These are phyloP conservation scores for Pelecanoides urinatrix DNA, from an alignment of 2,113 vertebrate genomes.

Conservation along the genomic window DNA sequence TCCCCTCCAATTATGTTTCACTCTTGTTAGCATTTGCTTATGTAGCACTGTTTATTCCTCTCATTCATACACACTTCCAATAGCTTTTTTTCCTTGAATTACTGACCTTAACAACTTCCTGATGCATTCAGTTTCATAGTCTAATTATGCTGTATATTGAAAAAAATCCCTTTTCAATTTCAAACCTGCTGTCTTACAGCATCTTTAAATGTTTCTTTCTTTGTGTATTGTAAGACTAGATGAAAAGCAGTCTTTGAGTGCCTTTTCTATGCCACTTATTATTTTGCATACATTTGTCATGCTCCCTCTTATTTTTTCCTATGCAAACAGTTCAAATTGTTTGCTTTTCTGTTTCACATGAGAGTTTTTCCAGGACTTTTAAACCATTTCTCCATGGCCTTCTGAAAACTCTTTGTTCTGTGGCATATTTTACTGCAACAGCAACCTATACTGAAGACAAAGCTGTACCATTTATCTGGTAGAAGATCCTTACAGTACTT, in stretches of 20 bases:
- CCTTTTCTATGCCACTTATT: background rate
- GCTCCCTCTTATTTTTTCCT: background rate
- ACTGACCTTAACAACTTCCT: background rate
- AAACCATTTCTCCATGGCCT: background rate
- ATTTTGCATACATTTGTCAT: background rate
- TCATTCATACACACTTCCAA: background rate
- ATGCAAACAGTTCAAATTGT: background rate
- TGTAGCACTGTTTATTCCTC: background rate
- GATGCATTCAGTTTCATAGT: background rate
- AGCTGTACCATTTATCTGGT: background rate
- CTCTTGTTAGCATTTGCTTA: background rate
- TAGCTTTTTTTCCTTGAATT: background rate
- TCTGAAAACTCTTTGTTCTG: background rate
- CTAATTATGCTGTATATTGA: background rate
- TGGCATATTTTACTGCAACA: background rate
- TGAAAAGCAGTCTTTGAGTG: background rate
- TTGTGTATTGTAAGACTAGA: background rate
- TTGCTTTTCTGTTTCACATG: background rate
- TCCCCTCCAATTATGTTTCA: background rate
- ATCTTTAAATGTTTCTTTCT: background rate
- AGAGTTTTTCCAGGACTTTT: background rate
- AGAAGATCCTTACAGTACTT: background rate
- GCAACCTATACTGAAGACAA: background rate
- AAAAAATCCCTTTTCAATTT: background rate
- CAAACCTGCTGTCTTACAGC: background rate